Base-by-base conservation (phyloP, 2,113 vertebrate species). In the Suricata suricatta region DNA sequence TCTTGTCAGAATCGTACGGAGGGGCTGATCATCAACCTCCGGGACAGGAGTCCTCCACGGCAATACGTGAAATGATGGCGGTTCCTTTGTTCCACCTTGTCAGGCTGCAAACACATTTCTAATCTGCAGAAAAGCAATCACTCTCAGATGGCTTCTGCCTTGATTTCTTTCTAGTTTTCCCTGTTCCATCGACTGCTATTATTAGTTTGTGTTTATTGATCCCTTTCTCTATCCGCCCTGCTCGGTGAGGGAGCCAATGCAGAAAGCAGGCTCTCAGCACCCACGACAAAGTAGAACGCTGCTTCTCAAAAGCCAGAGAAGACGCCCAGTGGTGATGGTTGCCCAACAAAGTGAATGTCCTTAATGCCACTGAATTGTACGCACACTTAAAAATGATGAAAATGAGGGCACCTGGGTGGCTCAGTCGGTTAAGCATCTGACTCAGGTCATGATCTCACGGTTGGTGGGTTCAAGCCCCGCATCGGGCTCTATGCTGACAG, bases 181-280 rank as follows among this genome's bases (percentile, higher is more conserved):
- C 76, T 74, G n/a, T 86, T 85, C 23, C 54, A 95, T 13, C 47
- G 77, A 94, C 35, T 57, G 33, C 25, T 91, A 83, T 86, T 88
- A 92, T 47, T 89, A 87, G 29, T 92, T 91, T 90, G 29, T 64
- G 23, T 72, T 79, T 80, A 97, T 50, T n/a, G 82, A 96, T 52
- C 47, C 0, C 9, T 31, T 71, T 71, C 52, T 72, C 33, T 63
- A 77, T 29, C 64, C 23, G 9, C 21, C 47, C 23, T 79, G 29
- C 81, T 83, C n/a, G 21, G 35, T 0, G 13, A 83, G 54, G 7
- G 15, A 52, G 33, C 47, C 64, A 80, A 57, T 35, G 47, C 47
- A 80, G 33, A 83, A 71, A 90, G 14, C 4, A 80, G 82, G 57
- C 63, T 76, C 79, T 54, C 3, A 5, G 72, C 47, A 86, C 23